These are phyloP conservation scores for Boleophthalmus pectinirostris DNA, from an alignment of 2,113 vertebrate genomes.

Conservation along the genomic window DNA sequence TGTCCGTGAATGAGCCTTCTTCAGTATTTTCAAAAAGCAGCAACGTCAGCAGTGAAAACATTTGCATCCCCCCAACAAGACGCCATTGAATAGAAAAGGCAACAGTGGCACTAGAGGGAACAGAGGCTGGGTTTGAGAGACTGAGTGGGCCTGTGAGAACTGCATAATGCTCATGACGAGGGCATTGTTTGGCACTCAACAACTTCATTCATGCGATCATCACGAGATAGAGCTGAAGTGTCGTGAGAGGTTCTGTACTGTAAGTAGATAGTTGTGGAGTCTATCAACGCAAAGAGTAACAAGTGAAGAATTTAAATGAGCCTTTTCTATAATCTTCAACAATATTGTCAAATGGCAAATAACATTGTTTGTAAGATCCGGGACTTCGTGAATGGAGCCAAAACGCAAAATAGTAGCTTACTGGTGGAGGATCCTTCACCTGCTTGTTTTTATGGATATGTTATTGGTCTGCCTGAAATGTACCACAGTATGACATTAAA, in stretches of 20 bases:
- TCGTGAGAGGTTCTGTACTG: background rate
- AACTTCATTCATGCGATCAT: constrained; percentile 35
- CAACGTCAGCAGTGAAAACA: constrained; percentile 66
- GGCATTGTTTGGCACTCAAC: constrained; percentile 31
- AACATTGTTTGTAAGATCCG: too few relatives aligned
- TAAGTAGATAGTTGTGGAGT: background rate
- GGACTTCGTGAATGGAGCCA: too few relatives aligned
- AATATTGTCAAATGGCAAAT: too few relatives aligned
- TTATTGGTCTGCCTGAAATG: too few relatives aligned
- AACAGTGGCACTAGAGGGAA: constrained; percentile 54
- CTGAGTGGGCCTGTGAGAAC: constrained; percentile 18
- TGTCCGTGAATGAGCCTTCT: constrained; percentile 51
- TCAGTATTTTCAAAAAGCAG: constrained; percentile 55
- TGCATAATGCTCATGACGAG: constrained; percentile 3
- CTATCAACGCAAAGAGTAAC: background rate
- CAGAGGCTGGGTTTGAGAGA: constrained; percentile 56
- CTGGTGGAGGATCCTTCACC: too few relatives aligned
- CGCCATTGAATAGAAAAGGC: constrained; percentile 63
- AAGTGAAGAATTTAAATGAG: background rate
- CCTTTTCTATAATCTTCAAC: too few relatives aligned
- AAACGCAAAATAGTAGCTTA: too few relatives aligned
- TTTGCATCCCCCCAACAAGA: constrained; percentile 71
- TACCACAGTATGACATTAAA: too few relatives aligned
- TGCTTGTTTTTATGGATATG: too few relatives aligned
- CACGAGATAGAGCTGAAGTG: constrained; percentile 3